Conservation (phyloP, 2,797 vertebrate genomes). For the Scolopax bukidnonensis region DNA sequence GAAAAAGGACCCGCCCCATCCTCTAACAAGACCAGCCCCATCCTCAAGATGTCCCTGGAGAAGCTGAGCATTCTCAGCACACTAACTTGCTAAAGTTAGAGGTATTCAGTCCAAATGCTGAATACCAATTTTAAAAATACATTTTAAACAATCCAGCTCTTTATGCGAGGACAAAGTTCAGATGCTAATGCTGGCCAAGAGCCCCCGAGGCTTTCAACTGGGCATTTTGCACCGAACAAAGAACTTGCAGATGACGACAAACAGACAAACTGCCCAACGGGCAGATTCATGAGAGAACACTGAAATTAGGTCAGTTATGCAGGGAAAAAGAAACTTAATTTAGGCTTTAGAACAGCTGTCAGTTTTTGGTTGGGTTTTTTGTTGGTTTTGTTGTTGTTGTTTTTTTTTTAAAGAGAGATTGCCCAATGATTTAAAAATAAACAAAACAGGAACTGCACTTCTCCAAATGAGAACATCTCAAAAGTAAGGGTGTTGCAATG, state of each 20-base stretch:
- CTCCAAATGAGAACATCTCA: slow-evolving; percentile 15
- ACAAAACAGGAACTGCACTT: slow-evolving; percentile 48
- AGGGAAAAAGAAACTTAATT: slow-evolving; percentile 51
- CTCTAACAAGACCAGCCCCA: no score
- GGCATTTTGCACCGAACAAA: neutral
- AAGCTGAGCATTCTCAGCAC: neutral
- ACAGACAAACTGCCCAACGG: neutral
- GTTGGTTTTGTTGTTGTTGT: neutral
- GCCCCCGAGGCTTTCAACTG: slow-evolving; percentile 1
- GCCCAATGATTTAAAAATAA: slow-evolving; percentile 53
- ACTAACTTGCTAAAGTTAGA: neutral
- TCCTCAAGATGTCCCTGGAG: neutral
- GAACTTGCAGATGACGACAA: slow-evolving; percentile 13
- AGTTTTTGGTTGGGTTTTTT: neutral
- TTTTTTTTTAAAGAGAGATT: neutral
- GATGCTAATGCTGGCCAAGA: neutral
- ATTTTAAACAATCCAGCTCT: slow-evolving; percentile 31
- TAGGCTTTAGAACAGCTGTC: neutral
- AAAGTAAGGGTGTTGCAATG: slow-evolving; percentile 16
- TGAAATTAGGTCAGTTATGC: slow-evolving; percentile 46
- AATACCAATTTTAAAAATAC: slow-evolving; percentile 31
- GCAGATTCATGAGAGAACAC: neutral
- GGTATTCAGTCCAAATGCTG: neutral
- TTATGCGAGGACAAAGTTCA: slow-evolving; percentile 40
- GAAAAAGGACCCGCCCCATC: no score